These are phyloP conservation scores for Henicopernis longicauda DNA, from an alignment of 2,113 vertebrate species.

Conservation along the genomic window DNA sequence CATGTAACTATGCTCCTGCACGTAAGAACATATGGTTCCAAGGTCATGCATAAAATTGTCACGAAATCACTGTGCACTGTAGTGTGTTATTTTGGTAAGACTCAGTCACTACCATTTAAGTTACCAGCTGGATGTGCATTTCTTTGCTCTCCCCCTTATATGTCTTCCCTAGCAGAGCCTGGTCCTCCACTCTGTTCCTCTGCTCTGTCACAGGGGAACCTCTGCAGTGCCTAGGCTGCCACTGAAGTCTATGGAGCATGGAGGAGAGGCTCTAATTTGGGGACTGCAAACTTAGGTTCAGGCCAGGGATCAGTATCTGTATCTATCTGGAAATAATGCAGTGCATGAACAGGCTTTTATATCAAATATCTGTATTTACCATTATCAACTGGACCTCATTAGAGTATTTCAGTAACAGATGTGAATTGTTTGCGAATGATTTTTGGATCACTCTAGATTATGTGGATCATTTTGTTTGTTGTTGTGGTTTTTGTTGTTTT, in stretches of 20 bases:
- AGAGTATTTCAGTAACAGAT: not conserved
- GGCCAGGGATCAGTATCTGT: not conserved
- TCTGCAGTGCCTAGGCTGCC: not conserved
- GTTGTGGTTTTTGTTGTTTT: too few relatives aligned
- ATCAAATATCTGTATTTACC: not conserved
- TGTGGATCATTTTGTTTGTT: not conserved
- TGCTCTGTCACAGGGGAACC: not conserved
- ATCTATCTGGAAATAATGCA: not conserved
- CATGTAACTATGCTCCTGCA: not conserved
- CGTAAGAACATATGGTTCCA: accelerated
- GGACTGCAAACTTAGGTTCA: not conserved
- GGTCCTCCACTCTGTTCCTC: not conserved
- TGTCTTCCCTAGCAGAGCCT: not conserved
- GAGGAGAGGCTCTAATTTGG: not conserved
- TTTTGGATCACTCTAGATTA: not conserved
- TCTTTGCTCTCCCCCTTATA: not conserved
- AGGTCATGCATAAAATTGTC: not conserved
- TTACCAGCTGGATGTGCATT: not conserved
- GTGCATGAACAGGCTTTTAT: not conserved
- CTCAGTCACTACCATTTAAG: not conserved
- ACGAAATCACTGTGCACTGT: not conserved
- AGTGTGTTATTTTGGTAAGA: accelerated
- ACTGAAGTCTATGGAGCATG: not conserved
- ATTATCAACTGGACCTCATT: not conserved
- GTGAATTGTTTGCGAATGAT: not conserved